These are phyloP conservation scores for Loxodonta africana DNA, from an alignment of 2,113 vertebrate species.

Conservation along the genomic window DNA sequence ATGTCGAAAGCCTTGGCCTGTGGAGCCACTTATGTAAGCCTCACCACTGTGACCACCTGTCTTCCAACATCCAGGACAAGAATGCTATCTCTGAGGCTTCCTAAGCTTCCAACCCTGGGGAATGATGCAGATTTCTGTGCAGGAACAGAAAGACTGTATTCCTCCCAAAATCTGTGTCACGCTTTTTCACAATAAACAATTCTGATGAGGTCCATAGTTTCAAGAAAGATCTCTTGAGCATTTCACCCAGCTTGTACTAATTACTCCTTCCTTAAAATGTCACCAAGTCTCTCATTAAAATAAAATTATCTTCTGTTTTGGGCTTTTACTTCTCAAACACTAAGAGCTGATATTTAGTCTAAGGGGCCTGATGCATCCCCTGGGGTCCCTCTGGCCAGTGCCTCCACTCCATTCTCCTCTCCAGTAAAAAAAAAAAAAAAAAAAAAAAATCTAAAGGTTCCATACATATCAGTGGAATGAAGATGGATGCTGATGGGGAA, in stretches of 20 bases:
- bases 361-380: neutral
- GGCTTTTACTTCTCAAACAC: neutral
- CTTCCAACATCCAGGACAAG: neutral
- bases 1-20: neutral
- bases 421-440: conserved; percentile 20
- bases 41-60: neutral
- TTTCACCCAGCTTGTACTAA: neutral
- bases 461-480: neutral
- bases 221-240: neutral
- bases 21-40: neutral
- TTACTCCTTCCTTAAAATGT: neutral
- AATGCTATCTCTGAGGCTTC: neutral
- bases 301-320: neutral
- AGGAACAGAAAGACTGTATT: neutral
- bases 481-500: neutral
- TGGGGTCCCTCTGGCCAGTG: neutral
- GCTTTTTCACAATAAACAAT: neutral
- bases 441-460: neutral
- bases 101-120: neutral
- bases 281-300: neutral
- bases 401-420: neutral
- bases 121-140: neutral
- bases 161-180: neutral
- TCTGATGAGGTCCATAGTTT: neutral
- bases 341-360: neutral